These are phyloP conservation scores for Hydrotaea cyrtoneurina DNA, from an alignment of 2,888 invertebrate genomes.

Conservation along the genomic window DNA sequence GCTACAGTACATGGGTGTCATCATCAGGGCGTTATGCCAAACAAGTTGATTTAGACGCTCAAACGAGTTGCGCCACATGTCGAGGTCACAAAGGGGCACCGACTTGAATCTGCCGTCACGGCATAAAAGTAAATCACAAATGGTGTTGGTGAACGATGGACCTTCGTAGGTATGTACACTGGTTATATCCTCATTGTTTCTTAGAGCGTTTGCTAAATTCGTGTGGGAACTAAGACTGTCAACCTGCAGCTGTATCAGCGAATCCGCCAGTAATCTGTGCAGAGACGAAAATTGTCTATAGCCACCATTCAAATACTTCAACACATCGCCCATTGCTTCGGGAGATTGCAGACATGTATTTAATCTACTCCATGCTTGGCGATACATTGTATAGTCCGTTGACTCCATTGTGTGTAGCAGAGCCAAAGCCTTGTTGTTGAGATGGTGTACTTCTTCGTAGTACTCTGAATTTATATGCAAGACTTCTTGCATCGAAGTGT, in stretches of 20 bases:
- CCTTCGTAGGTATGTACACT: conserved; percentile 75
- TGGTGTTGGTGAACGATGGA: conserved; percentile 72
- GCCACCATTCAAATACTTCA: conserved; percentile 70
- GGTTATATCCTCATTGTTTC: conserved; percentile 69
- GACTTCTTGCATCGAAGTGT: conserved; percentile 16
- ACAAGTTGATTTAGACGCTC: conserved; percentile 81
- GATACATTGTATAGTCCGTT: conserved; percentile 66
- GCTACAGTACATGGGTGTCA: conserved; percentile 67
- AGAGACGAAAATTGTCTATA: conserved; percentile 75
- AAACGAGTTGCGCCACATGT: conserved; percentile 74
- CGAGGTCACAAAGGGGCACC: conserved; percentile 76
- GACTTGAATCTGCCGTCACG: conserved; percentile 74
- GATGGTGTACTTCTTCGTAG: conserved; percentile 72
- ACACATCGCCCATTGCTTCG: conserved; percentile 67
- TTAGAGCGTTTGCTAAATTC: conserved; percentile 65
- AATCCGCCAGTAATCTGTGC: conserved; percentile 69
- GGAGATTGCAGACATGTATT: conserved; percentile 28
- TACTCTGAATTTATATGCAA: conserved; percentile 70
- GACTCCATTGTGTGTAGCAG: conserved; percentile 70
- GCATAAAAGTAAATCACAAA: conserved; percentile 72
- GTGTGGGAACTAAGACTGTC: conserved; percentile 73
- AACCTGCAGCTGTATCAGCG: conserved; percentile 70
- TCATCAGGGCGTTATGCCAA: conserved; percentile 81
- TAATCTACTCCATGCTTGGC: conserved; percentile 68
- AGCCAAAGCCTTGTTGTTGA: conserved; percentile 71